A percentile compares a stretch with the other conserved stretches of the same genome.
Conservation (phyloP, 2,888 invertebrate species). For the Aporophyla lueneburgensis region DNA sequence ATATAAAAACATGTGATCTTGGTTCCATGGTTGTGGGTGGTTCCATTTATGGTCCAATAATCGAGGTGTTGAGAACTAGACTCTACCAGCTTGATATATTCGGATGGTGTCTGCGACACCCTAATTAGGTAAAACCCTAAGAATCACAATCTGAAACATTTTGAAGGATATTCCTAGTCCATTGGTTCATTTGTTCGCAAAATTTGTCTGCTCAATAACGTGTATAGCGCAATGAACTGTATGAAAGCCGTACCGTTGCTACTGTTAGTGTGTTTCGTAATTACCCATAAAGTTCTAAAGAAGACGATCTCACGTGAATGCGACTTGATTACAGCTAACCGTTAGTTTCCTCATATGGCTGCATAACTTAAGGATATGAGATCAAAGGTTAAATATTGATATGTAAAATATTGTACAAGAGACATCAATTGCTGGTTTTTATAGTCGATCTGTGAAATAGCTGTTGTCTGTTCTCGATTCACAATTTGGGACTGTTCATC, state of each 20-base stretch:
- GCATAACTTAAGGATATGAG: not conserved
- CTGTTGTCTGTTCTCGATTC: constrained; percentile 14
- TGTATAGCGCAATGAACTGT: no score
- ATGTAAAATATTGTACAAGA: constrained; percentile 1
- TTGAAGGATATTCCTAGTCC: no score
- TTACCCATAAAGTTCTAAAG: not conserved
- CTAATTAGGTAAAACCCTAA: no score
- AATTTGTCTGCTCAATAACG: no score
- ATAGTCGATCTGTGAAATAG: not conserved
- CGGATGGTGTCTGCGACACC: not conserved
- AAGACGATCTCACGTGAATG: not conserved
- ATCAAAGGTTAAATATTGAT: not conserved
- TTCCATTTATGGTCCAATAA: not conserved
- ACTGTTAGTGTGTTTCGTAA: no score
- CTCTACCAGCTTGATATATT: not conserved
- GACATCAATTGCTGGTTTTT: not conserved
- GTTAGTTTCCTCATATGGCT: not conserved
- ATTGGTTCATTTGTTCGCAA: no score
- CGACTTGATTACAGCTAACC: not conserved
- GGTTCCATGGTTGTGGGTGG: no score
- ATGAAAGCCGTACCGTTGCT: no score
- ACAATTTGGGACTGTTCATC: not conserved
- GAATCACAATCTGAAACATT: no score
- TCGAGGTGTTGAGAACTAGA: not conserved
- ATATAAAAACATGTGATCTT: no score